Base-by-base conservation (phyloP, 2,113 vertebrate species). In the Hoplias malabaricus region DNA sequence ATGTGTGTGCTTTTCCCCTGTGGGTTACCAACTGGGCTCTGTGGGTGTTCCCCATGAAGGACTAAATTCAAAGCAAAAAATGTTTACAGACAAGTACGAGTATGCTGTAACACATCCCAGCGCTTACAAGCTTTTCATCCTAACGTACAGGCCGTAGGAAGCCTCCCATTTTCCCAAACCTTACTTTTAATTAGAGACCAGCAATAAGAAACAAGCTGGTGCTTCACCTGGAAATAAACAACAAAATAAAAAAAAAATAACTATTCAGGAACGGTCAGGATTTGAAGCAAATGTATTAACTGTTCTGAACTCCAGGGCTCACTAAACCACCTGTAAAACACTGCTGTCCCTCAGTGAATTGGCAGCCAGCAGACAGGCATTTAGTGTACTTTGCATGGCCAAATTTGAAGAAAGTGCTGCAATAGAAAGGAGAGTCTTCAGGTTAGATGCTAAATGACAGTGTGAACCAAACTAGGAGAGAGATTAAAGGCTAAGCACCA, bases 81-180 rank as follows among this genome's bases (percentile, higher is more conserved):
- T 83, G 78, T 84, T 83, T 80, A 78, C 75, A 16, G 63, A 65
- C 61, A 48, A 10, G 33, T 43, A 50, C 31, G 54, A 36, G 73
- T 38, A 69, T 53, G 25, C 13, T 4, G 38, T 6, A 11, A 12
- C 75, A 31, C 38, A 38, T 71, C 23, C 29, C 14, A 34, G 43
- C 54, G 57, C 10, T 13, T 12, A 73, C 34, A 16, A 4, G 10
- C 40, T 29, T 66, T 59, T 11, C 40, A 31, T 42, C 36, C 31
- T 34, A n/a, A 62, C 1, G n/a, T 10, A 14, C 48, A 54, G 69
- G 25, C 14, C 38, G 36, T 48, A 31, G 4, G 56, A 65, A 70
- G 29, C 29, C 1, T 27, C 29, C 21, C 53, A 10, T 63, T 27
- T 75, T 4, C 16, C 10, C 54, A 23, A 9, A 46, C n/a, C 8